These are phyloP conservation scores for Coleophora deauratella DNA, from an alignment of 2,888 invertebrate species.

Conservation along the genomic window DNA sequence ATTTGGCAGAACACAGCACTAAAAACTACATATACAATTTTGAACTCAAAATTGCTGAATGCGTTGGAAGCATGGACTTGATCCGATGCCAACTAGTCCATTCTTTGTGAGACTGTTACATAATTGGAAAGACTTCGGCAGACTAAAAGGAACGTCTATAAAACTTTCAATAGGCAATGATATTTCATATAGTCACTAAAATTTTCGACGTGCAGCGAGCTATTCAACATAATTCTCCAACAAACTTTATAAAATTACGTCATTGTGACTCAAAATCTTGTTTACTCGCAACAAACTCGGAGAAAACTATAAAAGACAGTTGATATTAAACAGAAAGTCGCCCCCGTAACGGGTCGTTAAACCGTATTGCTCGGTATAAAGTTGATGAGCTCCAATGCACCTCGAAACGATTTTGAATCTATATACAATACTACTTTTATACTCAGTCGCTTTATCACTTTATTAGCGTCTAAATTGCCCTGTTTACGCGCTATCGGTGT, in stretches of 20 bases:
- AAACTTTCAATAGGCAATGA: conserved; percentile 1
- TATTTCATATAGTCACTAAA: background rate
- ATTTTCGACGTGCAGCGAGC: too few species aligned
- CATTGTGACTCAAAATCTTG: too few species aligned
- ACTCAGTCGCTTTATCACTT: conserved; percentile 73
- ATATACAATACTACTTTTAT: conserved; percentile 52
- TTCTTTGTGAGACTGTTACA: background rate
- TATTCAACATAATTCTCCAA: too few species aligned
- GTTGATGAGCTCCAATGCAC: conserved; percentile 2
- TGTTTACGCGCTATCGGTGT: conserved; percentile 56
- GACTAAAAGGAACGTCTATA: background rate
- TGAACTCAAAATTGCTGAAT: background rate
- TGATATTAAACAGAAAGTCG: too few species aligned
- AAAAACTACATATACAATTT: conserved; percentile 6
- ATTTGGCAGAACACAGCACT: conserved; percentile 4
- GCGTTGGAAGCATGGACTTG: conserved; percentile 3
- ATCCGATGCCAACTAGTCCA: conserved; percentile 6
- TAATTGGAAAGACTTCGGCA: conserved; percentile 8
- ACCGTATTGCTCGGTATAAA: too few species aligned
- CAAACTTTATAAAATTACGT: too few species aligned
- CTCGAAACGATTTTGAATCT: conserved; percentile 18
- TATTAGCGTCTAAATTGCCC: conserved; percentile 59
- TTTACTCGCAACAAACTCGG: too few species aligned
- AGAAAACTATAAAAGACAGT: too few species aligned
- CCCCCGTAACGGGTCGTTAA: too few species aligned